Evolutionary conservation across 2,797 vertebrate species (phyloP).

Genomic region (Syngnathus rostellatus): DNA sequence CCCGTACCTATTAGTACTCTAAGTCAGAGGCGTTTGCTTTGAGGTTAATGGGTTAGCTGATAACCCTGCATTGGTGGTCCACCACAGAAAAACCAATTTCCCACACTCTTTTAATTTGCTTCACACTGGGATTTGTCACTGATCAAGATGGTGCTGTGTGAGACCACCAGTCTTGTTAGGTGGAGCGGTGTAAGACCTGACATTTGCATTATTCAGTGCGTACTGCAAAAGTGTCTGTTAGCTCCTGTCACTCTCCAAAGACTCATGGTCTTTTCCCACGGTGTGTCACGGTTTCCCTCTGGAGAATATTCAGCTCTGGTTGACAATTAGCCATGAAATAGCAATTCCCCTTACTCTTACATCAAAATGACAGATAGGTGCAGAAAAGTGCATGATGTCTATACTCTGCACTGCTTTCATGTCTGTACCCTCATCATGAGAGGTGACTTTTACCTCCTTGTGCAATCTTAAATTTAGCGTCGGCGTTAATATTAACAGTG

Average conservation of each 20-base stretch:
- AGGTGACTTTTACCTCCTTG: constrained; percentile 19
- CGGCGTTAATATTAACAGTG: constrained; percentile 18
- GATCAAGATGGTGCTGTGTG: constrained; percentile 57
- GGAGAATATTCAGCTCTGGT: constrained; percentile 30
- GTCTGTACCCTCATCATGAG: constrained; percentile 14
- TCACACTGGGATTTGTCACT: constrained; percentile 62
- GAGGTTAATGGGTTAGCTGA: constrained; percentile 37
- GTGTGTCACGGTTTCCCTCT: constrained; percentile 34
- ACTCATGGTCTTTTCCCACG: constrained; percentile 43
- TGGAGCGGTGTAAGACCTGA: constrained; percentile 55
- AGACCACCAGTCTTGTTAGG: constrained; percentile 69
- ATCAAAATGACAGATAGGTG: constrained; percentile 14
- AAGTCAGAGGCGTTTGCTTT: constrained; percentile 35
- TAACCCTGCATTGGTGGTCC: constrained; percentile 43
- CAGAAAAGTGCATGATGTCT: constrained; percentile 11
- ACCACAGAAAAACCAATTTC: constrained; percentile 53
- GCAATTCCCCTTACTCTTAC: constrained; percentile 31
- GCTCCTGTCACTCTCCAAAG: constrained; percentile 54
- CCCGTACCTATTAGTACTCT: constrained; percentile 27
- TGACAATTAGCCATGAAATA: constrained; percentile 54
- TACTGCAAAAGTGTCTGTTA: constrained; percentile 53
- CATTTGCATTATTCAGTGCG: constrained; percentile 66
- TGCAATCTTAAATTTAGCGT: constrained; percentile 9
- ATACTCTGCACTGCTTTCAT: constrained; percentile 13
- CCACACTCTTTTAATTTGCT: constrained; percentile 65